These are phyloP conservation scores for Amphiprion percula DNA, from an alignment of 2,113 vertebrate species.

Conservation along the genomic window DNA sequence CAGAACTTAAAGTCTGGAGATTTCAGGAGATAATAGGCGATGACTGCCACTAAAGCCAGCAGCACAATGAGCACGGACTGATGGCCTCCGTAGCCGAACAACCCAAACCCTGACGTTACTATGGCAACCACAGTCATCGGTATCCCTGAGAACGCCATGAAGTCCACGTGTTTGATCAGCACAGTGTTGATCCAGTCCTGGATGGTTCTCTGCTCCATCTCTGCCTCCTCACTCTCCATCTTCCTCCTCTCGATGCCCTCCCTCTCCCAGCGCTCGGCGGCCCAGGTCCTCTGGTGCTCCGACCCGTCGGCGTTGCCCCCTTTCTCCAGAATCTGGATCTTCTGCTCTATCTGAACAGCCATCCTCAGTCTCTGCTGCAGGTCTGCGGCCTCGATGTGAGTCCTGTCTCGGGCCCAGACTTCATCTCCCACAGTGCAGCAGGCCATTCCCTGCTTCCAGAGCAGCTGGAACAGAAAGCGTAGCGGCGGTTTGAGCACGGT, in stretches of 20 bases:
- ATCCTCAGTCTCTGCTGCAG: slow-evolving; percentile 57
- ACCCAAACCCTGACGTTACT: slow-evolving; percentile 73
- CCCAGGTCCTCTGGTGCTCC: slow-evolving; percentile 28
- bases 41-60: slow-evolving; percentile 61
- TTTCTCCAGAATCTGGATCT: slow-evolving; percentile 61
- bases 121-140: slow-evolving; percentile 76
- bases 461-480: slow-evolving; percentile 51
- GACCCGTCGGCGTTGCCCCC: not conserved
- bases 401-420: slow-evolving; percentile 14
- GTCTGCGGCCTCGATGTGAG: slow-evolving; percentile 25
- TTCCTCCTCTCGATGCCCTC: slow-evolving; percentile 58
- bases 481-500: slow-evolving; percentile 66
- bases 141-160: slow-evolving; percentile 78
- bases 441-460: slow-evolving; percentile 50
- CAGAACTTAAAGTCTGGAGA: slow-evolving; percentile 75
- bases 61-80: slow-evolving; percentile 71
- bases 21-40: slow-evolving; percentile 65
- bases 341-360: slow-evolving; percentile 72
- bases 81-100: slow-evolving; percentile 76
- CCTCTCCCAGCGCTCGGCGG: slow-evolving; percentile 49
- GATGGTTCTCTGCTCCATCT: slow-evolving; percentile 56
- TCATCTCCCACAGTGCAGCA: slow-evolving; percentile 26
- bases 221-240: slow-evolving; percentile 52
- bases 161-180: slow-evolving; percentile 74
- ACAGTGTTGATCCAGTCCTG: slow-evolving; percentile 68